Evolutionary conservation across 2,797 vertebrate genomes (phyloP), one percentile per base, ranked within the genome.

Genomic region (Etheostoma perlongum): DNA sequence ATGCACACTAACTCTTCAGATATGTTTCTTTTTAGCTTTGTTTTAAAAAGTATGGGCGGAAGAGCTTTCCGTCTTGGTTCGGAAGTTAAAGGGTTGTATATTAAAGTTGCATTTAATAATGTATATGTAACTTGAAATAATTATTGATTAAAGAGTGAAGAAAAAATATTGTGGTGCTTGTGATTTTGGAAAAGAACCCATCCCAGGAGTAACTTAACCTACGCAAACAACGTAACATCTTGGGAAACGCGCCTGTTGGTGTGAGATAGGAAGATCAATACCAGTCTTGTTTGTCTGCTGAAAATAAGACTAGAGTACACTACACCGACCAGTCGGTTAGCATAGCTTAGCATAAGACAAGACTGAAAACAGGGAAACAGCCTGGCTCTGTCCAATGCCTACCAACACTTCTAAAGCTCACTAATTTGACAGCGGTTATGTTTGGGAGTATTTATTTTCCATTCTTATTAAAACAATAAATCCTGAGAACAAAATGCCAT

Each of bases 71-170:
- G 46, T 81, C 76, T 80, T 81, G 57, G 72, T 87, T 79, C 68
- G 46, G 76, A 89, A 63, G 62, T 82, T 73, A 80, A 83, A 86
- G 86, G 88, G 88, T 91, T 92, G 90, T 93, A 93, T 91, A 91
- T 91, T 91, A 85, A 91, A 93, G 88, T 91, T 90, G 85, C 92
- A 91, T 92, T 93, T 92, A 93, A 86, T 93, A 93, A 91, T 89
- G 85, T 90, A 86, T 91, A 89, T 94, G 89, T 93, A 92, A 89
- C 87, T 93, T 93, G 84, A 93, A 92, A 85, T 87, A 84, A 93
- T 44, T 89, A 93, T 91, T 73, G 68, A 93, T 92, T 92, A 92
- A 93, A 93, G 85, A 79, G 86, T 85, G 81, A 78, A 47, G 60
- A 86, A 78, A 85, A 76, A 30, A 15, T n/a, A 21, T 27, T 44